These are phyloP conservation scores for Chionoecetes opilio DNA, from an alignment of 1,140 invertebrate species.

Conservation along the genomic window DNA sequence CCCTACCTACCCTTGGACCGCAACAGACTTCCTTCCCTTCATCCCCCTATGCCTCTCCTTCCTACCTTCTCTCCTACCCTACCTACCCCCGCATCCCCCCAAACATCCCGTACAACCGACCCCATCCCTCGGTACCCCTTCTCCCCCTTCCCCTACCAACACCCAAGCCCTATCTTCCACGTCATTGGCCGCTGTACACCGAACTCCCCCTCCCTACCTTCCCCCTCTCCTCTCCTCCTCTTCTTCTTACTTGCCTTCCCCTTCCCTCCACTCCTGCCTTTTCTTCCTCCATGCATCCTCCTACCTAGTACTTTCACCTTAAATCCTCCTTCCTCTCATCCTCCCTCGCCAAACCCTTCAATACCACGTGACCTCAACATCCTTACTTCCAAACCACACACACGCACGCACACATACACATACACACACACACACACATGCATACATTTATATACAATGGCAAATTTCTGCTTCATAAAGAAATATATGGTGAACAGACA, in stretches of 20 bases:
- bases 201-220: not conserved
- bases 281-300: too few relatives aligned
- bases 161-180: conserved; percentile 39
- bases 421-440: conserved; percentile 54
- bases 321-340: not conserved
- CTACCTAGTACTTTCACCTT: not conserved
- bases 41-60: not conserved
- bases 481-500: too few relatives aligned
- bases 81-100: not conserved
- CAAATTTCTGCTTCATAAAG: not conserved
- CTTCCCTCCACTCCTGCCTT: not conserved
- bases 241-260: not conserved
- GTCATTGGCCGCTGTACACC: conserved; percentile 43
- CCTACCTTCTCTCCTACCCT: not conserved
- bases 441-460: conserved; percentile 29
- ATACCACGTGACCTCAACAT: conserved; percentile 57
- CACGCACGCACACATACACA: conserved; percentile 36
- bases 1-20: not conserved
- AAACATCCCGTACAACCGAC: conserved; percentile 3
- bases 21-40: conserved; percentile 39
- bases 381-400: conserved; percentile 9
- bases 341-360: not conserved
- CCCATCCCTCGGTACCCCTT: not conserved
- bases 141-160: conserved; percentile 7
- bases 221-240: not conserved